Evolutionary conservation across 2,888 invertebrate species (phyloP), one percentile per base, ranked within the genome.

Genomic region (Hedychridium roseum): DNA sequence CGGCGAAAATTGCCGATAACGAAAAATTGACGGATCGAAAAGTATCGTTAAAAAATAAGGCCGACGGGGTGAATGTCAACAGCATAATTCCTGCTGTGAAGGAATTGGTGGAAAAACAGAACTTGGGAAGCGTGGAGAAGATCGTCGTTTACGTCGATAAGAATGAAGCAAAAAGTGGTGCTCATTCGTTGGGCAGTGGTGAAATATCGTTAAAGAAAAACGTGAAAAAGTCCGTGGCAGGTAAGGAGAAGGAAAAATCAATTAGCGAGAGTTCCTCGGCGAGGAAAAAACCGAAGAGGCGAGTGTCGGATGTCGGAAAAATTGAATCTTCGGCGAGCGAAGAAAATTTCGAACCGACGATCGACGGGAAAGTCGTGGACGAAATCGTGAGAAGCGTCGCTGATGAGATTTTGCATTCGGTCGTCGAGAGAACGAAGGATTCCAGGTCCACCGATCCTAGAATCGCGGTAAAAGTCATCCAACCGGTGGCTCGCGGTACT

Each of bases 71-170:
- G 1, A 55, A 62, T 20, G 27, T 57, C 2, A 54, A 48, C 7
- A 51, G 39, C n/a, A 54, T 64, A 21, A 50, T 64, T 40, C 58
- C 60, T 5, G 50, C 42, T 4, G 54, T 64, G 2, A 48, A 51
- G 20, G 37, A 58, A 17, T 30, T 63, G 16, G 49, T 60, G 15
- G 45, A 61, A 31, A 55, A 53, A 16, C 49, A 61, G 30, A 56
- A 66, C 45, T 44, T 64, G 4, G 63, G 60, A 2, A 56, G 48
- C 31, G 45, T 66, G 2, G 61, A 64, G 23, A 64, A 57, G 44
- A 63, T 66, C 23, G 58, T 64, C 31, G 59, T 66, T 27, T 66
- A 64, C 30, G 58, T 61, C 1, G 60, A 64, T 18, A 63, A 60
- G 26, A 54, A 54, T 21, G 47, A 61, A 30, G 37, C 42, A 14